Evolutionary conservation across 2,797 vertebrate genomes (phyloP).

Genomic region (Allobates femoralis): DNA sequence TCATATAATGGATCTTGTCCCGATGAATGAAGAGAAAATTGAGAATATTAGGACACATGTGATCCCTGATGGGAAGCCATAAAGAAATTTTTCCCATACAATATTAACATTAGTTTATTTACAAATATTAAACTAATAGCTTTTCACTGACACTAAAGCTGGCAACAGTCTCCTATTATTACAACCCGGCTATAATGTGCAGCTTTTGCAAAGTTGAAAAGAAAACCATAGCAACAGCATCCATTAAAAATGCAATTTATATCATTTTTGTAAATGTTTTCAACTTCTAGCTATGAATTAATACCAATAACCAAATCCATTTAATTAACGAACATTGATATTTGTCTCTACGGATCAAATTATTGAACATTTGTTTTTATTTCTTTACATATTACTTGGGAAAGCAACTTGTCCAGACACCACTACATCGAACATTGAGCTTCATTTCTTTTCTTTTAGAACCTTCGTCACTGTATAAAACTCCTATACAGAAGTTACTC

Average conservation of each 20-base stretch:
- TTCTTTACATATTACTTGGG: neutral
- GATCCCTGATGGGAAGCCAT: neutral
- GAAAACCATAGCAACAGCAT: neutral
- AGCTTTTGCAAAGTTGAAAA: neutral
- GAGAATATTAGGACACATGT: neutral
- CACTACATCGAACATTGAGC: too few relatives aligned
- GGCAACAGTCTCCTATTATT: conserved; percentile 34
- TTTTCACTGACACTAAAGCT: conserved; percentile 14
- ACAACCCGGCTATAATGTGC: neutral
- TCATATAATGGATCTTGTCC: too few relatives aligned
- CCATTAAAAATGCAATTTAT: conserved; percentile 7
- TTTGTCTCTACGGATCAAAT: neutral
- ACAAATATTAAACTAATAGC: conserved; percentile 27
- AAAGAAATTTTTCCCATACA: neutral
- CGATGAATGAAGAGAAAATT: too few relatives aligned
- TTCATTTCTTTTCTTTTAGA: too few relatives aligned
- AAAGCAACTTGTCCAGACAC: neutral
- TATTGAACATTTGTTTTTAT: neutral
- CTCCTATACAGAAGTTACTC: too few relatives aligned
- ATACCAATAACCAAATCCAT: neutral
- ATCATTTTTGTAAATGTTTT: neutral
- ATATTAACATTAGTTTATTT: conserved; percentile 18
- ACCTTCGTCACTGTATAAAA: too few relatives aligned
- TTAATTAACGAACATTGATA: neutral
- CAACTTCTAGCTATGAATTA: neutral